Percentiles rank a stretch among this genome's conserved stretches.
These are phyloP conservation scores for Falco cherrug DNA, from an alignment of 2,797 vertebrate genomes.

Conservation along the genomic window DNA sequence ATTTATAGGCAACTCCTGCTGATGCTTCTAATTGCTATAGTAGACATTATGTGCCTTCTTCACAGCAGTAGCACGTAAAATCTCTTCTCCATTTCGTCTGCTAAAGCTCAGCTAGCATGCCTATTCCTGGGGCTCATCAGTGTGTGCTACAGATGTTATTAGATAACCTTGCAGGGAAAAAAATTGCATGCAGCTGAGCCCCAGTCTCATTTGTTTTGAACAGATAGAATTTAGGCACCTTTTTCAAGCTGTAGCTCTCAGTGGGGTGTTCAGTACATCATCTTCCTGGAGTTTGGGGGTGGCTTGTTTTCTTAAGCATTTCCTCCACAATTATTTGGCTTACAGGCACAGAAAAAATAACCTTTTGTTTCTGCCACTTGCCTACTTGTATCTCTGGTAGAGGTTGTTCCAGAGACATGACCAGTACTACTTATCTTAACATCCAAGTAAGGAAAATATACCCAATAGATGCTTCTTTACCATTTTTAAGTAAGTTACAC, in stretches of 20 bases:
- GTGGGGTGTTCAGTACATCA: neutral
- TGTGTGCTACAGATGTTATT: neutral
- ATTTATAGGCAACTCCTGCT: conserved; percentile 1
- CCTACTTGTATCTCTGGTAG: neutral
- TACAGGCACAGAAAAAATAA: neutral
- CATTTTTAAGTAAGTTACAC: neutral
- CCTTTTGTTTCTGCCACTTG: neutral
- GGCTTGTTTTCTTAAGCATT: neutral
- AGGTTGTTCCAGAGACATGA: neutral
- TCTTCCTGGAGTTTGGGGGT: neutral
- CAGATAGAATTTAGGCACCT: neutral
- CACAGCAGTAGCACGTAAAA: conserved; percentile 9
- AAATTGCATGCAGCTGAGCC: neutral
- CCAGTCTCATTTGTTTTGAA: neutral
- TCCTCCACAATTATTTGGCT: neutral
- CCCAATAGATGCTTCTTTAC: neutral
- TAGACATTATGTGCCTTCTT: neutral
- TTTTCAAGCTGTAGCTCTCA: neutral
- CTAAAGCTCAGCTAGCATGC: neutral
- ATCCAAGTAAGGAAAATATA: neutral
- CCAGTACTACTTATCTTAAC: neutral
- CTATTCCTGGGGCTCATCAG: neutral
- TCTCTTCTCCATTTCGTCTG: neutral
- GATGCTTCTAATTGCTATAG: neutral
- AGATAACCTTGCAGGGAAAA: neutral